Evolutionary conservation across 1,140 invertebrate genomes (phyloP).

Genomic region (Brachionus manjavacas): DNA sequence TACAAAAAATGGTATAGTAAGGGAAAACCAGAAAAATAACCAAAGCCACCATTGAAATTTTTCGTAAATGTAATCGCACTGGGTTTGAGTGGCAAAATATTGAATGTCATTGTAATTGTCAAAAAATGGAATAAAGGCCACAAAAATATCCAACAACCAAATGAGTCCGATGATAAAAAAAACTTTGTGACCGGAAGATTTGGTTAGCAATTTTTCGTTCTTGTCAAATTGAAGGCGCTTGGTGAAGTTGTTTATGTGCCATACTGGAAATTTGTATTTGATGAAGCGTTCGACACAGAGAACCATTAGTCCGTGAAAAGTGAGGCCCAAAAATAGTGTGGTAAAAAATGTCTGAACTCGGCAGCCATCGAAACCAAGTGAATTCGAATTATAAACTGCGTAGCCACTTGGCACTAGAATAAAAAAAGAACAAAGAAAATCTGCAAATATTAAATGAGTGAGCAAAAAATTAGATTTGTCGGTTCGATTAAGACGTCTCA

Average conservation of each 20-base stretch:
- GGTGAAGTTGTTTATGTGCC: constrained; percentile 38
- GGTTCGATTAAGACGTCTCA: neutral
- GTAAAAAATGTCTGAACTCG: constrained; percentile 40
- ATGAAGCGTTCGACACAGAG: constrained; percentile 13
- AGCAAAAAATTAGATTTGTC: constrained; percentile 39
- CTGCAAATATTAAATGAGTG: constrained; percentile 37
- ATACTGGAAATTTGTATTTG: constrained; percentile 31
- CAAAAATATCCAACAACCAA: constrained; percentile 15
- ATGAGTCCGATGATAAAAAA: neutral
- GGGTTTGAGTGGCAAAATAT: constrained; percentile 24
- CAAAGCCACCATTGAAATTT: constrained; percentile 35
- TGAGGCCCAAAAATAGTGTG: constrained; percentile 17
- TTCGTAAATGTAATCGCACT: constrained; percentile 41
- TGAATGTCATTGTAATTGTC: constrained; percentile 11
- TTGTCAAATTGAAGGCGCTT: neutral
- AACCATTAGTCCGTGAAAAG: constrained; percentile 23
- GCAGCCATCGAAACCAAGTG: constrained; percentile 1
- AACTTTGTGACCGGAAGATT: neutral
- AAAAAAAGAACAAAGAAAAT: constrained; percentile 38
- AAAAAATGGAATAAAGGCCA: constrained; percentile 40
- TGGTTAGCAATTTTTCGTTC: neutral
- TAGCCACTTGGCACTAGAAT: constrained; percentile 36
- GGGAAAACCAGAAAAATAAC: constrained; percentile 6
- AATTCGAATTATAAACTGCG: neutral
- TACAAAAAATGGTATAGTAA: constrained; percentile 21